phyloP scores from a whole-genome alignment of 1,140 invertebrate genomes.

The Belonocnema kinseyi region DNA sequence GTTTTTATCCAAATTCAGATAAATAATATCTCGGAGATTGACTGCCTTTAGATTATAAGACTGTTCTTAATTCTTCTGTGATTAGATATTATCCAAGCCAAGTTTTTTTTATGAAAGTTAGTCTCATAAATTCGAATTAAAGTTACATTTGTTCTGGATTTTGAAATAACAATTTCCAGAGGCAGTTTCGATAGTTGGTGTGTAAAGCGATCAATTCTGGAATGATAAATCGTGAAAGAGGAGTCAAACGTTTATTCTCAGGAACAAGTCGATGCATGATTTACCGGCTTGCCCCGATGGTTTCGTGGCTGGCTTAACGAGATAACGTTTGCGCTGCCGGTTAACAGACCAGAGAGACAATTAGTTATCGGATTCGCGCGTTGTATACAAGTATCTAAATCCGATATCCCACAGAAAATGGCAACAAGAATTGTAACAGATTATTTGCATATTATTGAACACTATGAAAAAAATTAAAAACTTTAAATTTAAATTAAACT shows the following conservation, averaged over 20 bases:
- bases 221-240: conserved; percentile 24
- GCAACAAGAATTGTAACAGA: neutral
- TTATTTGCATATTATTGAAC: no score
- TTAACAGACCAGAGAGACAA: conserved; percentile 29
- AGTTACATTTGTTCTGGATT: neutral
- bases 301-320: conserved; percentile 29
- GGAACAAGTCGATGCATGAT: conserved; percentile 13
- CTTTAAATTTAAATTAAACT: no score
- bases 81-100: no score
- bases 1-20: no score
- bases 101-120: no score
- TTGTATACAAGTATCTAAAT: neutral
- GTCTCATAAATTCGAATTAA: no score
- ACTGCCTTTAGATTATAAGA: no score
- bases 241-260: conserved; percentile 23
- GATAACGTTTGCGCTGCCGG: conserved; percentile 22
- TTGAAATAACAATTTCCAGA: conserved; percentile 15
- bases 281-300: conserved; percentile 11
- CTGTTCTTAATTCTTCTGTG: no score
- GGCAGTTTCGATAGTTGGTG: neutral
- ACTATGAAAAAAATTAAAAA: no score
- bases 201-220: conserved; percentile 1
- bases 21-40: no score
- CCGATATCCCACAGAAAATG: neutral
- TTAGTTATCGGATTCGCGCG: conserved; percentile 26